Conservation (phyloP, 2,113 vertebrate species). For the Australoheros scitulus region DNA sequence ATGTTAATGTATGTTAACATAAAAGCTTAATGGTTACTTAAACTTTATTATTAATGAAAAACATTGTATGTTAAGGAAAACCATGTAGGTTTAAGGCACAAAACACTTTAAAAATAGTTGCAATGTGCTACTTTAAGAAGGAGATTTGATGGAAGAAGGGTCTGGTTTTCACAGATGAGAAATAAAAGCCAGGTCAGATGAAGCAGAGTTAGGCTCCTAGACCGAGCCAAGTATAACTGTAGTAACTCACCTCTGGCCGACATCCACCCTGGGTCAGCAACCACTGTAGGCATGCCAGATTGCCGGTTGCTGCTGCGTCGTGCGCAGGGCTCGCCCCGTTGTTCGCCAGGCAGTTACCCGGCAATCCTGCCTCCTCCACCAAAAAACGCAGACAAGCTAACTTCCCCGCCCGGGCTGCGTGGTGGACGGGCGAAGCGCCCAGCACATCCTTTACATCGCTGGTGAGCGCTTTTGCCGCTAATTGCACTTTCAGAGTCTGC, state of each 20-base stretch:
- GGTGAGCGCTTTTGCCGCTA: slow-evolving; percentile 76
- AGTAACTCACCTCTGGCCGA: slow-evolving; percentile 83
- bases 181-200: slow-evolving; percentile 15
- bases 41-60: background rate
- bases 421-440: slow-evolving; percentile 89
- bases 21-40: background rate
- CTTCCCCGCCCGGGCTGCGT: slow-evolving; percentile 89
- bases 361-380: slow-evolving; percentile 86
- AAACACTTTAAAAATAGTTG: background rate
- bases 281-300: slow-evolving; percentile 93
- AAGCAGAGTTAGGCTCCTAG: slow-evolving; percentile 1
- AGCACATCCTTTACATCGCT: slow-evolving; percentile 82
- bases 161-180: background rate
- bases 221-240: background rate
- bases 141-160: background rate
- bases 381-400: slow-evolving; percentile 88
- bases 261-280: slow-evolving; percentile 89
- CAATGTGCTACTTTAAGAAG: background rate
- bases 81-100: background rate
- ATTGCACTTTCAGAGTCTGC: slow-evolving; percentile 80
- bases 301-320: slow-evolving; percentile 94
- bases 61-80: background rate
- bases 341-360: slow-evolving; percentile 81
- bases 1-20: background rate
- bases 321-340: slow-evolving; percentile 93